Conservation (phyloP, 2,888 invertebrate species). For the Pemphredon lugubris region DNA sequence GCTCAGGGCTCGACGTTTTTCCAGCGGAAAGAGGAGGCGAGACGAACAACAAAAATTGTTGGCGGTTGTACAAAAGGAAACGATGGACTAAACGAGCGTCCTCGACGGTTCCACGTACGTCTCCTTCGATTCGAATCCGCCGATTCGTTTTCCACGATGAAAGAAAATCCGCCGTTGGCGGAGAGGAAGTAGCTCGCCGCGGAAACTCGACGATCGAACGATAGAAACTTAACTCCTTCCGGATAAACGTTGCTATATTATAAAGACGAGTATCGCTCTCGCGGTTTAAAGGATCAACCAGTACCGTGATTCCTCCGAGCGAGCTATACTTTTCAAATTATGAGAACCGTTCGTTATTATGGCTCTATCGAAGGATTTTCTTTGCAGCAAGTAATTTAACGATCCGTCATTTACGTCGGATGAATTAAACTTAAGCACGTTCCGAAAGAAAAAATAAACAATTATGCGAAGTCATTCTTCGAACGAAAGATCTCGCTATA, state of each 20-base stretch:
- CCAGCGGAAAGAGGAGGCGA: background rate
- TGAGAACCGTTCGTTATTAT: background rate
- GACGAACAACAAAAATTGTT: background rate
- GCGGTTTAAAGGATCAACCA: no score
- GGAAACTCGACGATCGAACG: no score
- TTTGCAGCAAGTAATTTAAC: slow-evolving; percentile 1
- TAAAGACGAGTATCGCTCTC: no score
- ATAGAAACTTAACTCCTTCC: background rate
- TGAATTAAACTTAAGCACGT: slow-evolving; percentile 4
- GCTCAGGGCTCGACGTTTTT: slow-evolving; percentile 1
- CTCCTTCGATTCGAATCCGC: background rate
- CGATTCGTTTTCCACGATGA: background rate
- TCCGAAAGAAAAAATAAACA: background rate
- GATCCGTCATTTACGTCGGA: background rate
- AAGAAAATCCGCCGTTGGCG: background rate
- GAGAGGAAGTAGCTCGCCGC: no score
- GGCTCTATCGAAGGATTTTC: background rate
- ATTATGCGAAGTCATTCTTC: background rate
- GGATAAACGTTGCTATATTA: no score
- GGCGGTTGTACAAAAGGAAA: no score
- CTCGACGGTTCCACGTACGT: background rate
- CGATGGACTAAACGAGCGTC: background rate
- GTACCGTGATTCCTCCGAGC: no score
- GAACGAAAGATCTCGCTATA: no score
- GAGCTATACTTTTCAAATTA: no score